Conservation (phyloP, 2,888 invertebrate genomes). For the Deilephila elpenor region DNA sequence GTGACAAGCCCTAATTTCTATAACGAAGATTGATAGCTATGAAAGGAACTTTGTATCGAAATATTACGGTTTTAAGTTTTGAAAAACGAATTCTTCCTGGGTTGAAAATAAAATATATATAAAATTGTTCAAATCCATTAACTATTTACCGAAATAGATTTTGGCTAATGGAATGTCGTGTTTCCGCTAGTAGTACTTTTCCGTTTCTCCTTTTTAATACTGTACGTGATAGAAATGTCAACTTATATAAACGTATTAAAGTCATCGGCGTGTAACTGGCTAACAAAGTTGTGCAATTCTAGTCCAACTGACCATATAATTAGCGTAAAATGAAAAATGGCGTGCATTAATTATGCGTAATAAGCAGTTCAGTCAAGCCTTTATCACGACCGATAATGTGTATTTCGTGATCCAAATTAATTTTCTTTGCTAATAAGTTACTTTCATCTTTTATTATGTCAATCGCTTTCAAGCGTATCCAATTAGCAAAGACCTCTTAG, state of each 20-base stretch:
- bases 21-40: slow-evolving; percentile 22
- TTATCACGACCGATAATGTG: slow-evolving; percentile 21
- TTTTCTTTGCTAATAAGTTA: slow-evolving; percentile 33
- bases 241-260: background rate
- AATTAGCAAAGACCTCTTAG: slow-evolving; percentile 46
- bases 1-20: slow-evolving; percentile 19
- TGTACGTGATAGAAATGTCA: background rate
- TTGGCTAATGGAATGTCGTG: background rate
- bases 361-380: background rate
- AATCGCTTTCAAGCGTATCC: slow-evolving; percentile 38
- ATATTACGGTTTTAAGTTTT: background rate
- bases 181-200: too few relatives aligned
- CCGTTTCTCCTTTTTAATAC: background rate
- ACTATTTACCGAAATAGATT: too few relatives aligned
- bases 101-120: too few relatives aligned
- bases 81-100: background rate
- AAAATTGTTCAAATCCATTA: too few relatives aligned
- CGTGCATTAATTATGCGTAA: background rate
- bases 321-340: slow-evolving; percentile 12
- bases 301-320: slow-evolving; percentile 3
- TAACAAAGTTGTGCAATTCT: slow-evolving; percentile 1
- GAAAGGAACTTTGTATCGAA: background rate
- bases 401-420: slow-evolving; percentile 29
- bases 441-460: slow-evolving; percentile 33
- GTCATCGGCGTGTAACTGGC: background rate